A percentile compares a stretch with the other conserved stretches of the same genome.
These are phyloP conservation scores for Drosophila prosaltans DNA, from an alignment of 1,140 invertebrate genomes.

Conservation along the genomic window DNA sequence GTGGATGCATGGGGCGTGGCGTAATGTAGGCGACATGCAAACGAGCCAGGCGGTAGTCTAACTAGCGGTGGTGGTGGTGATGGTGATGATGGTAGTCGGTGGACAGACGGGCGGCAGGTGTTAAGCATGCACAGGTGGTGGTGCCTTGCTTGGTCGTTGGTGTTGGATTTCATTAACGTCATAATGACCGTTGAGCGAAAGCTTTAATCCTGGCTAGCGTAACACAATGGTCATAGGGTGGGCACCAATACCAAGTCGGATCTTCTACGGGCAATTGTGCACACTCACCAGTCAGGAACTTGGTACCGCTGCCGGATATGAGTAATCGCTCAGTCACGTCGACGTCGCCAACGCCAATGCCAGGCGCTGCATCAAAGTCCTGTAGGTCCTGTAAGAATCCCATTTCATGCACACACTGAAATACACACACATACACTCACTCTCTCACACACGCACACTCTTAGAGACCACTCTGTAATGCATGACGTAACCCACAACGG, in stretches of 20 bases:
- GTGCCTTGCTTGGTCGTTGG: slow-evolving; percentile 45
- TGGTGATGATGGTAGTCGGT: no score
- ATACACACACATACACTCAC: slow-evolving; percentile 11
- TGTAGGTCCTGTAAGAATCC: slow-evolving; percentile 64
- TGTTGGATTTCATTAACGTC: slow-evolving; percentile 80
- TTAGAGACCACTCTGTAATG: slow-evolving; percentile 32
- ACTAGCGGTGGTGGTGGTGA: slow-evolving; percentile 1
- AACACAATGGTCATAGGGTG: slow-evolving; percentile 17
- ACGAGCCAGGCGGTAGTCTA: slow-evolving; percentile 44
- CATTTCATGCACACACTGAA: slow-evolving; percentile 13
- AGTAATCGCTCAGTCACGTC: slow-evolving; percentile 78
- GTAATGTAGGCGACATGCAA: slow-evolving; percentile 51
- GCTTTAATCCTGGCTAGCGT: slow-evolving; percentile 64
- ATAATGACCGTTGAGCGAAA: slow-evolving; percentile 69
- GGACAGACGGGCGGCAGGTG: slow-evolving; percentile 48
- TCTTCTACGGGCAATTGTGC: slow-evolving; percentile 60
- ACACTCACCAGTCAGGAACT: slow-evolving; percentile 72
- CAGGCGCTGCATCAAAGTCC: slow-evolving; percentile 32
- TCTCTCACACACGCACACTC: slow-evolving; percentile 13
- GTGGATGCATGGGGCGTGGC: slow-evolving; percentile 19
- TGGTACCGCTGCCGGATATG: slow-evolving; percentile 68
- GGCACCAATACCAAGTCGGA: slow-evolving; percentile 14
- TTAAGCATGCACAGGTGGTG: slow-evolving; percentile 65
- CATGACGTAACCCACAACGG: slow-evolving; percentile 73
- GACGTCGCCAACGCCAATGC: slow-evolving; percentile 23